Percentiles rank a stretch among this genome's conserved stretches.
These are phyloP conservation scores for Poecile montanus DNA, from an alignment of 2,797 vertebrate species.

Conservation along the genomic window DNA sequence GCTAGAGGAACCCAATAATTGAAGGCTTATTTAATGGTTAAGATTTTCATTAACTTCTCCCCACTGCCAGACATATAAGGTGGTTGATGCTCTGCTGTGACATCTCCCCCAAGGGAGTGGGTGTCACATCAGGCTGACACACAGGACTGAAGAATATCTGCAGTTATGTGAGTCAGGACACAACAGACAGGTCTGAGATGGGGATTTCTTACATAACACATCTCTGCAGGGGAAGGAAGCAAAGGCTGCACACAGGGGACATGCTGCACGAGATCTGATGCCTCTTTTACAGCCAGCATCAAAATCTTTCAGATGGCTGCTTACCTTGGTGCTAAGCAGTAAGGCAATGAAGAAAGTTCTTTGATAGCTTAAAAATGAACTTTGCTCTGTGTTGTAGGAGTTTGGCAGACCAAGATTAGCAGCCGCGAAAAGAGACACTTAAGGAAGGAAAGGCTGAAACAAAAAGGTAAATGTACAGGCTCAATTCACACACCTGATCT, in stretches of 20 bases:
- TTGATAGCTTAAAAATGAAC: not conserved
- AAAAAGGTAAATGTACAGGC: slow-evolving; percentile 42
- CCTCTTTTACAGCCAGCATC: not conserved
- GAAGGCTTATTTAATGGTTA: not conserved
- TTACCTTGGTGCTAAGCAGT: not conserved
- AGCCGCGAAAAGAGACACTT: slow-evolving; percentile 63
- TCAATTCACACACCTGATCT: not conserved
- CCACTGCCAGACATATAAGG: not conserved
- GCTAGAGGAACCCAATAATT: not conserved
- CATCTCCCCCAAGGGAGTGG: not conserved
- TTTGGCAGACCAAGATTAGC: slow-evolving; percentile 70
- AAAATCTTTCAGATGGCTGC: not conserved
- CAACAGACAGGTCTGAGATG: not conserved
- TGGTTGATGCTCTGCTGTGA: not conserved
- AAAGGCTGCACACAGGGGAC: not conserved
- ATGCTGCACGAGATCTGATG: not conserved
- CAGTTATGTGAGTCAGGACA: not conserved
- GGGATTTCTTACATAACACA: not conserved
- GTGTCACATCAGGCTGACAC: not conserved
- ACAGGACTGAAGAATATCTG: not conserved
- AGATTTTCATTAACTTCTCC: not conserved
- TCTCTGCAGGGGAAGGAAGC: not conserved
- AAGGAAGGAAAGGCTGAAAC: slow-evolving; percentile 66
- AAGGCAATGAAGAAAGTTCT: not conserved
- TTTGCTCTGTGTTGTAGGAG: slow-evolving; percentile 47